These are phyloP conservation scores for Drosophila suzukii DNA, from an alignment of 1,140 invertebrate species.

Conservation along the genomic window DNA sequence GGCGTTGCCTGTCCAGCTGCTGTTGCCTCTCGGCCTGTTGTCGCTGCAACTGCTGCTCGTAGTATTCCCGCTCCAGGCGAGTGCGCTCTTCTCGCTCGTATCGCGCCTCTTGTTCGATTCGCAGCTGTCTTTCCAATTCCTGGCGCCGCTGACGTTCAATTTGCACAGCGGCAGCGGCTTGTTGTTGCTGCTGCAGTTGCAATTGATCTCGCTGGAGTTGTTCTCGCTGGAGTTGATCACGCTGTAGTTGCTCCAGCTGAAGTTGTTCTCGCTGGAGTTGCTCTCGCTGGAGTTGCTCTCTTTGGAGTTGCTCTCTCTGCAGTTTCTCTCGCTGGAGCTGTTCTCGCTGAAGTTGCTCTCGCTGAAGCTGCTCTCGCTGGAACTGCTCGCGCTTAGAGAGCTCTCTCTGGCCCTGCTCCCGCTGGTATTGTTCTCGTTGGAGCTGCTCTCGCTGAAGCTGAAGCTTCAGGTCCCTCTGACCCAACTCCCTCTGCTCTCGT, in stretches of 20 bases:
- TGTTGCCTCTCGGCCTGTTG: conserved; percentile 65
- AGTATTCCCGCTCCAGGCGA: conserved; percentile 64
- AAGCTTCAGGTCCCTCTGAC: conserved; percentile 16
- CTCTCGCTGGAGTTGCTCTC: conserved; percentile 24
- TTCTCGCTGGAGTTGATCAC: conserved; percentile 34
- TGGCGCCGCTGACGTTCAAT: conserved; percentile 66
- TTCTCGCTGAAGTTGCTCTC: conserved; percentile 33
- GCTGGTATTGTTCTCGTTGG: conserved; percentile 21
- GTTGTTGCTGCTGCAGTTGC: conserved; percentile 60
- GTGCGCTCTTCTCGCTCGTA: conserved; percentile 68
- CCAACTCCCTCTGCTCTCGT: conserved; percentile 22
- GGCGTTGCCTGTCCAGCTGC: conserved; percentile 62
- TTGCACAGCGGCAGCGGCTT: conserved; percentile 67
- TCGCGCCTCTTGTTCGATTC: conserved; percentile 61
- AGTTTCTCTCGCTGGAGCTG: conserved; percentile 29
- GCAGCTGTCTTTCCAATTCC: conserved; percentile 67
- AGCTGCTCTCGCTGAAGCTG: conserved; percentile 26
- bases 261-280: conserved; percentile 25
- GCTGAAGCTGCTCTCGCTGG: conserved; percentile 33
- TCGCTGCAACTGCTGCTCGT: conserved; percentile 65
- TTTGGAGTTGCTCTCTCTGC: conserved; percentile 19
- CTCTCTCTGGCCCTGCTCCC: conserved; percentile 26
- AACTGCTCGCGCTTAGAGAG: conserved; percentile 30
- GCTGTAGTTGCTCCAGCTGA: conserved; percentile 13
- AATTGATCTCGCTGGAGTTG: conserved; percentile 42